These are phyloP conservation scores for Microdon myrmicae DNA, from an alignment of 2,888 invertebrate species.

Conservation along the genomic window DNA sequence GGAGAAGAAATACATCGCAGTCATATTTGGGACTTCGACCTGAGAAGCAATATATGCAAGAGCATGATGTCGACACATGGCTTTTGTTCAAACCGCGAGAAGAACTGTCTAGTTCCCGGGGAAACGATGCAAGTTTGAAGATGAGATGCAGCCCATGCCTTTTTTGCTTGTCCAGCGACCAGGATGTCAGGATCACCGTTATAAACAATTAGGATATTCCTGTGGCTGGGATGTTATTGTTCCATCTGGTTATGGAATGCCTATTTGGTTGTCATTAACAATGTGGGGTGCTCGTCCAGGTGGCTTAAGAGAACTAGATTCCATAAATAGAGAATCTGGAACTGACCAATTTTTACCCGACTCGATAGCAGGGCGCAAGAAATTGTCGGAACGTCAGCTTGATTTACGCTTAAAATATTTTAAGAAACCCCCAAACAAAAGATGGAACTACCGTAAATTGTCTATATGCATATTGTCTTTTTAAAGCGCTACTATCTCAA, in stretches of 20 bases:
- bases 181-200: conserved; percentile 70
- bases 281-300: conserved; percentile 84
- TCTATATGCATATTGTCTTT: conserved; percentile 83
- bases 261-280: conserved; percentile 85
- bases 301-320: conserved; percentile 81
- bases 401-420: conserved; percentile 74
- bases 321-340: conserved; percentile 76
- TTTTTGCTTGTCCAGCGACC: conserved; percentile 81
- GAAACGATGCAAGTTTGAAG: conserved; percentile 70
- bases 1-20: conserved; percentile 65
- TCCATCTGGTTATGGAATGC: conserved; percentile 85
- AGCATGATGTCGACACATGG: conserved; percentile 74
- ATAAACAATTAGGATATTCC: conserved; percentile 73
- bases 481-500: conserved; percentile 77
- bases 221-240: conserved; percentile 89
- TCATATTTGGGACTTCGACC: conserved; percentile 76
- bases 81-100: conserved; percentile 75
- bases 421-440: conserved; percentile 82
- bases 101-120: conserved; percentile 79
- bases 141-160: conserved; percentile 73
- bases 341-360: conserved; percentile 78
- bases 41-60: conserved; percentile 71
- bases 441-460: conserved; percentile 83
- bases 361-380: conserved; percentile 73
- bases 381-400: conserved; percentile 68